Evolutionary conservation across 2,888 invertebrate genomes (phyloP).

Genomic region (Seira ritae): DNA sequence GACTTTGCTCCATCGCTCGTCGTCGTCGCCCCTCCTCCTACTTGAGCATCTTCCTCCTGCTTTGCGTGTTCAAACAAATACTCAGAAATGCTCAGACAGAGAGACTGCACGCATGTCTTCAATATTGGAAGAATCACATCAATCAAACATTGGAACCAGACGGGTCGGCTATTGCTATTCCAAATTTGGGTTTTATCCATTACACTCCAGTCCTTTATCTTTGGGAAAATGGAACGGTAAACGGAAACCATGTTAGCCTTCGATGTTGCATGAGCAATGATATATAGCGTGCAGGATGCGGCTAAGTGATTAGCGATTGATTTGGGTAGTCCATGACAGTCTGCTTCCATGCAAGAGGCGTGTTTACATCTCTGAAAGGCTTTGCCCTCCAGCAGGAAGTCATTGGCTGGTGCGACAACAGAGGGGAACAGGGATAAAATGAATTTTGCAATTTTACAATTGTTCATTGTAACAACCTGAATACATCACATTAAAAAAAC

Average conservation of each 20-base stretch:
- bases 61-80: conserved; percentile 38
- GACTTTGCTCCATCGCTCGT: not conserved
- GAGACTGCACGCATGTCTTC: conserved; percentile 72
- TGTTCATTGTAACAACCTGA: conserved; percentile 70
- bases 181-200: conserved; percentile 73
- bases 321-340: conserved; percentile 72
- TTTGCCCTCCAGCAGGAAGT: conserved; percentile 72
- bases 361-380: conserved; percentile 70
- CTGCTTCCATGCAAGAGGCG: conserved; percentile 69
- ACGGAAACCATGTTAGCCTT: conserved; percentile 64
- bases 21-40: not conserved
- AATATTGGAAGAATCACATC: conserved; percentile 72
- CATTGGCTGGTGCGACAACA: conserved; percentile 67
- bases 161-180: conserved; percentile 71
- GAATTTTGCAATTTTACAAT: conserved; percentile 67
- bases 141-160: conserved; percentile 72
- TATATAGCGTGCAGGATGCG: conserved; percentile 67
- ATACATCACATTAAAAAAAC: not conserved
- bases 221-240: conserved; percentile 68
- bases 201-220: conserved; percentile 70
- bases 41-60: conserved; percentile 19
- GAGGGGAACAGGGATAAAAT: conserved; percentile 69
- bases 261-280: conserved; percentile 68
- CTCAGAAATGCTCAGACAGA: conserved; percentile 68
- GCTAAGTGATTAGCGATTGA: conserved; percentile 71